Conservation (phyloP, 2,888 invertebrate species). For the Eucera pruinosa region DNA sequence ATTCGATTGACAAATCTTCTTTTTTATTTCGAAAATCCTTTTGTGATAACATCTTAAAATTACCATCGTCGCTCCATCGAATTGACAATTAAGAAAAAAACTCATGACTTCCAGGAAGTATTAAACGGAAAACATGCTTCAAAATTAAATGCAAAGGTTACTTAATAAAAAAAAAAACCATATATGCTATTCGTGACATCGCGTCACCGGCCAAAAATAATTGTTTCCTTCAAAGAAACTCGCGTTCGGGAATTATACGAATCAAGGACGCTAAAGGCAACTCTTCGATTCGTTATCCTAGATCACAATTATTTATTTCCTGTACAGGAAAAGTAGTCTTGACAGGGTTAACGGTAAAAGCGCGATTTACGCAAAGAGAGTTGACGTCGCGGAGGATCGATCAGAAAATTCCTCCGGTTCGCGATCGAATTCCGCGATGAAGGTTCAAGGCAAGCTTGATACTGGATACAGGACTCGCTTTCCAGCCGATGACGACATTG, state of each 20-base stretch:
- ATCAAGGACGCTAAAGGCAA: background rate
- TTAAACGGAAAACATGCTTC: background rate
- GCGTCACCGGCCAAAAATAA: background rate
- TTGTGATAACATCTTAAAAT: background rate
- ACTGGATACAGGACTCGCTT: conserved; percentile 57
- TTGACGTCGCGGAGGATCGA: conserved; percentile 12
- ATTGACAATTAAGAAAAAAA: background rate
- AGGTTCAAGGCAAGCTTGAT: conserved; percentile 71
- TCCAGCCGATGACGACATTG: conserved; percentile 35
- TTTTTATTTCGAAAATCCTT: too few relatives aligned
- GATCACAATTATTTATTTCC: background rate
- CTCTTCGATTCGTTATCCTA: too few relatives aligned
- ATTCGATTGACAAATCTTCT: too few relatives aligned
- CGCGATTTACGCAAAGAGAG: conserved; percentile 5
- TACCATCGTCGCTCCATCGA: background rate
- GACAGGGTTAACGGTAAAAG: conserved; percentile 27
- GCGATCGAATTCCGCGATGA: conserved; percentile 63
- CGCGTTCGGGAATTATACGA: background rate
- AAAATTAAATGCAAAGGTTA: too few relatives aligned
- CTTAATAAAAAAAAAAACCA: background rate
- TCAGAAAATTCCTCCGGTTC: conserved; percentile 29
- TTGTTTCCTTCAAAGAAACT: background rate
- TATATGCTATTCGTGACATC: background rate
- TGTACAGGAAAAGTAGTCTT: background rate
- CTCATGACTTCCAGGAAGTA: too few relatives aligned